Conservation (phyloP, 2,113 vertebrate genomes). For the Tragelaphus scriptus region DNA sequence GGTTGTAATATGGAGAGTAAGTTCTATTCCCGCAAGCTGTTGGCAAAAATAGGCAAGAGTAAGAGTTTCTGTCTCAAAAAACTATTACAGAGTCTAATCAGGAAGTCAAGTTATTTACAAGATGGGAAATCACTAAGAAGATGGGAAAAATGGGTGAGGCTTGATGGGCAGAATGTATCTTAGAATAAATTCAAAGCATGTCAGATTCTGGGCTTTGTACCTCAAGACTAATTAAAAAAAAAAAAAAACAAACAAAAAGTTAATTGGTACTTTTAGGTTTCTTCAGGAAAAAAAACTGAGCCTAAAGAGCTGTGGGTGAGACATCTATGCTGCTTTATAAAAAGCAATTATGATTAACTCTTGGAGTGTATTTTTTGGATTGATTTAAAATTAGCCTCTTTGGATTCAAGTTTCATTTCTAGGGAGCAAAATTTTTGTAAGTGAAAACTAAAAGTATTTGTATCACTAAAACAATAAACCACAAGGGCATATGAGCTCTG, state of each 20-base stretch:
- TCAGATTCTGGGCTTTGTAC: background rate
- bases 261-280: background rate
- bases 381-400: background rate
- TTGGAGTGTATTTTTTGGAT: background rate
- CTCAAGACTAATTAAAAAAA: background rate
- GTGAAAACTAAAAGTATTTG: background rate
- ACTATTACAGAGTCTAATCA: background rate
- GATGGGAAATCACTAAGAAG: background rate
- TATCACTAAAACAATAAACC: background rate
- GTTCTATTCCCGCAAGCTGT: background rate
- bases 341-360: background rate
- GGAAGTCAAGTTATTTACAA: background rate
- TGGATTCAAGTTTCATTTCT: background rate
- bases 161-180: background rate
- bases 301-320: background rate
- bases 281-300: background rate
- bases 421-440: background rate
- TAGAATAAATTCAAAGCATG: background rate
- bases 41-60: background rate
- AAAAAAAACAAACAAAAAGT: accelerated
- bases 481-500: background rate
- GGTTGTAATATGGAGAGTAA: background rate
- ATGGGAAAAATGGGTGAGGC: accelerated
- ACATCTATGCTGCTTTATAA: background rate
- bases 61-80: background rate